Conservation (phyloP, 2,888 invertebrate species). For the Silvanus unidentatus region DNA sequence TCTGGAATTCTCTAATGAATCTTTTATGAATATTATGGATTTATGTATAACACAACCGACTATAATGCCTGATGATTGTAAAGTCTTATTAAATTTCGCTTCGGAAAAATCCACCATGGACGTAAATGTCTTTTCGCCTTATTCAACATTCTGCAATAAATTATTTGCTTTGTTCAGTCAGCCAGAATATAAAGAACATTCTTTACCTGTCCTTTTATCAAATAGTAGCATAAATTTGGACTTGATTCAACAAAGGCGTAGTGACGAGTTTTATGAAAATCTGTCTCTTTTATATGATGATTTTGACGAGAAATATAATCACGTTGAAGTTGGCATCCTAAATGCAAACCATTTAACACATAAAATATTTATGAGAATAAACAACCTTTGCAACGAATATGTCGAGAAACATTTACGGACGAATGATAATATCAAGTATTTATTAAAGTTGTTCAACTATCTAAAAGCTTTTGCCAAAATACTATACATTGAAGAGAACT, state of each 20-base stretch:
- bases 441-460: slow-evolving; percentile 54
- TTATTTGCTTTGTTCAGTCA: slow-evolving; percentile 29
- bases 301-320: slow-evolving; percentile 32
- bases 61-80: slow-evolving; percentile 32
- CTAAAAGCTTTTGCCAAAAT: slow-evolving; percentile 54
- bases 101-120: slow-evolving; percentile 23
- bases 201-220: slow-evolving; percentile 31
- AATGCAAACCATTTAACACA: slow-evolving; percentile 51
- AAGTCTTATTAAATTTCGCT: slow-evolving; percentile 30
- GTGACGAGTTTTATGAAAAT: slow-evolving; percentile 34
- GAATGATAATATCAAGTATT: slow-evolving; percentile 36
- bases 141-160: slow-evolving; percentile 32
- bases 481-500: slow-evolving; percentile 38
- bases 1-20: slow-evolving; percentile 37
- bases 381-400: slow-evolving; percentile 45
- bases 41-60: slow-evolving; percentile 33
- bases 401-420: slow-evolving; percentile 5
- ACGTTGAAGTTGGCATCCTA: slow-evolving; percentile 38
- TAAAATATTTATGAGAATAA: slow-evolving; percentile 50
- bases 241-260: slow-evolving; percentile 23
- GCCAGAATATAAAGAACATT: slow-evolving; percentile 22
- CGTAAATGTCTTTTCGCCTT: slow-evolving; percentile 22
- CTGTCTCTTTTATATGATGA: slow-evolving; percentile 36
- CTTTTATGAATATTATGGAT: slow-evolving; percentile 44
- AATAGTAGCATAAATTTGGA: slow-evolving; percentile 30